These are phyloP conservation scores for Varecia variegata DNA, from an alignment of 2,797 vertebrate species.

Conservation along the genomic window DNA sequence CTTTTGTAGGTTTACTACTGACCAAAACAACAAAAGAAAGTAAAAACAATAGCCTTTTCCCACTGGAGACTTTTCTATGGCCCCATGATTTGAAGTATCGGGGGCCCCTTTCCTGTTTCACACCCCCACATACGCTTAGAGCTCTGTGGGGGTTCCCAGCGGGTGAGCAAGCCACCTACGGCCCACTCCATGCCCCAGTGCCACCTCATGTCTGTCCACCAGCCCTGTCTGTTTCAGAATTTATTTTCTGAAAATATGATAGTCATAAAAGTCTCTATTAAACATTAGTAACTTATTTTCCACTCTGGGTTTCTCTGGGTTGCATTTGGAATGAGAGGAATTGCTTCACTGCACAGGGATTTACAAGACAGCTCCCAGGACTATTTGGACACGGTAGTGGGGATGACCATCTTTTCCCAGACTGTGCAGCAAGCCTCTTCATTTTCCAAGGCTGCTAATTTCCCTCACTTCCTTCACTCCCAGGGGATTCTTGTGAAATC, in stretches of 20 bases:
- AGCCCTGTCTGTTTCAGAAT: background rate
- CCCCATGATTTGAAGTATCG: background rate
- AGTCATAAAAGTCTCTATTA: constrained; percentile 48
- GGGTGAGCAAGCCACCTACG: background rate
- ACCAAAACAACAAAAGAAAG: background rate
- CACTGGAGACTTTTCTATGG: background rate
- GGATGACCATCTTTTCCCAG: constrained; percentile 14
- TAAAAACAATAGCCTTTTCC: background rate
- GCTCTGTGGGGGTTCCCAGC: background rate
- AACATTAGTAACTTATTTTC: constrained; percentile 4
- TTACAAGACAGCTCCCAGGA: constrained; percentile 17
- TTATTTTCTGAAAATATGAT: constrained; percentile 59
- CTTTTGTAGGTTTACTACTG: background rate
- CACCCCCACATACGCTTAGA: background rate
- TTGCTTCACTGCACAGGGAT: background rate
- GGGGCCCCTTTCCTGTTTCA: background rate
- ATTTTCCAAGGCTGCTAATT: constrained; percentile 10
- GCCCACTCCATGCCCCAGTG: background rate
- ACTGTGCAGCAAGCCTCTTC: background rate
- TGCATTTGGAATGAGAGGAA: constrained; percentile 21
- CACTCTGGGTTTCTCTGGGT: background rate
- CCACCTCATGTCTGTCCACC: background rate
- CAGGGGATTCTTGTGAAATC: background rate
- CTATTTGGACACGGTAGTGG: background rate
- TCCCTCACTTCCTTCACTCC: constrained; percentile 7